Evolutionary conservation across 1,140 invertebrate genomes (phyloP), one percentile per base, ranked within the genome.

Genomic region (Trachelipus rathkii): DNA sequence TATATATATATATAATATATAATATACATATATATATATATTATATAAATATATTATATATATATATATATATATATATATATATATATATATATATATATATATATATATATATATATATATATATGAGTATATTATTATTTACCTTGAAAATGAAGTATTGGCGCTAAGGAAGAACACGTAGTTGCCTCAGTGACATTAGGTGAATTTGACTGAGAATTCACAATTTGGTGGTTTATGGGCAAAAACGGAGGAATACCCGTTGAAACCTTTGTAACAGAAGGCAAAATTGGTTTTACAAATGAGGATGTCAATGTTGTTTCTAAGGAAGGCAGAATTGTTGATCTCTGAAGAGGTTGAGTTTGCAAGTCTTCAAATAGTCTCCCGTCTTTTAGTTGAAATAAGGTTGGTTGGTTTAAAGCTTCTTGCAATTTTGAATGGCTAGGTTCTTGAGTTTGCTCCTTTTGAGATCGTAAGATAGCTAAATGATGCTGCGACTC

Each of bases 41-140:
- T n/a, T 60, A 60, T 60, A 60, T 60, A 60, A 4, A 60, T 60
- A 60, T 60, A 60, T 50, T 15, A 60, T 60, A 60, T 60, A 60
- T 33, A 33, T 33, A 33, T 33, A 33, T 33, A 60, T 60, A 60
- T 60, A 60, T 60, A 60, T 60, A 60, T 60, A 60, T 60, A 60
- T 60, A 60, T 60, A 60, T 60, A 60, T 60, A 60, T 60, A 60
- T 60, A 60, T 60, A 60, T 60, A 60, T 60, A 60, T 60, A 60
- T 60, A 60, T 60, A 60, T 60, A 60, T 60, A 60, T 60, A 60
- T 60, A 60, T 60, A 60, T 60, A 60, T 60, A 60, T 60, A 60
- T 60, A 60, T 60, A 60, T 60, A 60, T 60, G 1, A 4, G 19
- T 60, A 60, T 1, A 60, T n/a, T n/a, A n/a, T n/a, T 60, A 60